phyloP scores from a whole-genome alignment of 2,113 vertebrate genomes.

The Symphodus melops region DNA sequence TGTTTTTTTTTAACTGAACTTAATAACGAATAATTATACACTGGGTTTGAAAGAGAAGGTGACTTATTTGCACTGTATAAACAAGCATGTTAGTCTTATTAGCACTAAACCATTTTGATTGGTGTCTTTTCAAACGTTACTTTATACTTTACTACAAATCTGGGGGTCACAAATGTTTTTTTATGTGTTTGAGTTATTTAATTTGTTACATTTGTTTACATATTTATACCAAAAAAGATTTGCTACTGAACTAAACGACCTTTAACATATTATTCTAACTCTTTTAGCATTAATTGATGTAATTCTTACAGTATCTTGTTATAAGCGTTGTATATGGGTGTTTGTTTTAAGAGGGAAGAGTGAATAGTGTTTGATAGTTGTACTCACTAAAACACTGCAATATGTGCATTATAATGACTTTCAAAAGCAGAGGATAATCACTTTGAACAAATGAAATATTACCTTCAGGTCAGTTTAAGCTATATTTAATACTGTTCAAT shows the following conservation, averaged over 20 bases:
- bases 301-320: not conserved
- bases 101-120: slow-evolving; percentile 18
- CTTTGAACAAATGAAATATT: slow-evolving; percentile 4
- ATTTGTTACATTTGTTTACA: not conserved
- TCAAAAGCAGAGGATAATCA: slow-evolving; percentile 38
- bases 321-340: not conserved
- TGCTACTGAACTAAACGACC: slow-evolving; percentile 3
- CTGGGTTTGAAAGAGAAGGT: slow-evolving; percentile 12
- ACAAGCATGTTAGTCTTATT: not conserved
- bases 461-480: not conserved
- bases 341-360: not conserved
- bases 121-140: not conserved
- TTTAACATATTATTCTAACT: slow-evolving; percentile 1
- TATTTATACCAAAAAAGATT: not conserved
- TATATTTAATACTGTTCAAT: slow-evolving; percentile 8
- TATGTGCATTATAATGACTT: slow-evolving; percentile 20
- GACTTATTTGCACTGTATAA: slow-evolving; percentile 1
- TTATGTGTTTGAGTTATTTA: not conserved
- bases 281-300: not conserved
- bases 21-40: slow-evolving; percentile 11
- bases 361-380: not conserved
- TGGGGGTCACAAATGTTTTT: slow-evolving; percentile 2
- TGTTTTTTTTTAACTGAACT: slow-evolving; percentile 6
- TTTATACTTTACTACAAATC: slow-evolving; percentile 8
- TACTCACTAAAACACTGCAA: slow-evolving; percentile 21